phyloP scores from a whole-genome alignment of 2,113 vertebrate species.

The Rhodinocichla rosea region DNA sequence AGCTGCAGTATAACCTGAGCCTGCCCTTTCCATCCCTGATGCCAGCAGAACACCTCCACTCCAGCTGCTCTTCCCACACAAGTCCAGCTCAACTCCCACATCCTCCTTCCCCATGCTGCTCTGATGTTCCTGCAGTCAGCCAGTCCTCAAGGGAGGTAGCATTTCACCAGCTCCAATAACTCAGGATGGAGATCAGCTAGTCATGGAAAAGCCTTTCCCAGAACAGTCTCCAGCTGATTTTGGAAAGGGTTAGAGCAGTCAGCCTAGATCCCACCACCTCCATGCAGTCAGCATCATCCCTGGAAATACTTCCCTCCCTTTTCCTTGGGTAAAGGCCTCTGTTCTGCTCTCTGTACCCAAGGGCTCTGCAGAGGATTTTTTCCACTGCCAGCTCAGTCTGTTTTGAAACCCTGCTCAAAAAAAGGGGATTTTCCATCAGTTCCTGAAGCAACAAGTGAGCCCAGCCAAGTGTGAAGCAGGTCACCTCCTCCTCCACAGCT shows the following conservation, averaged over 20 bases:
- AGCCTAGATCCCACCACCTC: background rate
- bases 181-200: background rate
- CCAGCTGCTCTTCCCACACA: background rate
- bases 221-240: background rate
- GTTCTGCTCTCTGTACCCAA: background rate
- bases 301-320: background rate
- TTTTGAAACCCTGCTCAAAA: background rate
- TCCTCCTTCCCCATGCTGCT: background rate
- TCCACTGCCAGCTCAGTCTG: background rate
- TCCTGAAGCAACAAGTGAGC: background rate
- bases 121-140: background rate
- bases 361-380: background rate
- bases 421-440: background rate
- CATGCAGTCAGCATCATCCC: background rate
- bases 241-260: background rate
- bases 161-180: background rate
- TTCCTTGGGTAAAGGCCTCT: background rate
- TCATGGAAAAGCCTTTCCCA: background rate
- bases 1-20: background rate
- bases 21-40: background rate
- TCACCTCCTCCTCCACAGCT: background rate
- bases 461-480: background rate
- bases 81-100: background rate
- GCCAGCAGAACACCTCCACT: background rate
- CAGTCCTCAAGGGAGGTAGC: background rate